phyloP scores from a whole-genome alignment of 2,888 invertebrate species.

The Morpho achilles region DNA sequence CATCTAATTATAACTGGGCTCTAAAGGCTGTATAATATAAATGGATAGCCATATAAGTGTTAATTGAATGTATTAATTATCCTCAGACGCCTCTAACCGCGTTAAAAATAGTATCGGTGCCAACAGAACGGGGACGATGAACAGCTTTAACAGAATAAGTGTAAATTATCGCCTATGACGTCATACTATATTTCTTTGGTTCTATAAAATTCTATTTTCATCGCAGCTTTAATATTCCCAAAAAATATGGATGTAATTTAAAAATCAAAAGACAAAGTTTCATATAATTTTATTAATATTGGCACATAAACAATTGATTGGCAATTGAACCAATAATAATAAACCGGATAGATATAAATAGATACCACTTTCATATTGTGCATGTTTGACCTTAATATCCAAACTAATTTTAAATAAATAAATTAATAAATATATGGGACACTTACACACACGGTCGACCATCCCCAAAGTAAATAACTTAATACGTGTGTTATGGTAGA shows the following conservation, averaged over 20 bases:
- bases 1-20: too few relatives aligned
- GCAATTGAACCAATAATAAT: too few relatives aligned
- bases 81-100: constrained; percentile 25
- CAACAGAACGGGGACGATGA: constrained; percentile 28
- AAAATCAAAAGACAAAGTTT: background rate
- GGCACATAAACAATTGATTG: too few relatives aligned
- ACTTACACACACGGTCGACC: too few relatives aligned
- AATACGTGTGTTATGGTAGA: too few relatives aligned
- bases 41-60: constrained; percentile 18
- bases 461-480: too few relatives aligned
- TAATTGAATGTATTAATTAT: constrained; percentile 30
- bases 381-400: too few relatives aligned
- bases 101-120: constrained; percentile 30
- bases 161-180: constrained; percentile 25
- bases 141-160: constrained; percentile 29
- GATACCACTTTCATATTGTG: too few relatives aligned
- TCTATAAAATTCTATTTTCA: background rate
- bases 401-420: background rate
- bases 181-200: constrained; percentile 5
- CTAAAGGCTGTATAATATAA: too few relatives aligned
- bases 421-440: too few relatives aligned
- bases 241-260: background rate
- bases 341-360: too few relatives aligned
- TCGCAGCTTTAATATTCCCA: background rate
- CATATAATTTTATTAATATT: too few relatives aligned